Conservation (phyloP, 2,888 invertebrate genomes). For the Andrena bicolor region DNA sequence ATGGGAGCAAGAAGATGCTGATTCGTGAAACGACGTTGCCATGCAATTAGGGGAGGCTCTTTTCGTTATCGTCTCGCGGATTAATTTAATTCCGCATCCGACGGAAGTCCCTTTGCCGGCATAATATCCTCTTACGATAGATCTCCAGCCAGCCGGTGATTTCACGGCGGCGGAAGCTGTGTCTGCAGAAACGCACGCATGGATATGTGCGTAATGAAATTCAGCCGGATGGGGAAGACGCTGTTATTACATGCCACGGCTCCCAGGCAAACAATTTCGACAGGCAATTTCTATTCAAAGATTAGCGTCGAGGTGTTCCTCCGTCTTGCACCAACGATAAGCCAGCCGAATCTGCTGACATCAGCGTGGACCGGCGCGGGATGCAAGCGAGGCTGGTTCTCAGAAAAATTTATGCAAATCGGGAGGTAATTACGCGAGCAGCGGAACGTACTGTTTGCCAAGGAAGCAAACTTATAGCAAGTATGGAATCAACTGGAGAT, state of each 20-base stretch:
- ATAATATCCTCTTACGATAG: slow-evolving; percentile 21
- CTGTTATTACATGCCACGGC: slow-evolving; percentile 49
- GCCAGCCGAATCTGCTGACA: slow-evolving; percentile 36
- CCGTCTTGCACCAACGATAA: slow-evolving; percentile 23
- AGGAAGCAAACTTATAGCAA: neutral
- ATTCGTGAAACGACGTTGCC: neutral
- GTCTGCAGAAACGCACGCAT: slow-evolving; percentile 51
- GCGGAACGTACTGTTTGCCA: neutral
- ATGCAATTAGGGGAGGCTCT: too few species aligned
- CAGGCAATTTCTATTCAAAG: slow-evolving; percentile 57
- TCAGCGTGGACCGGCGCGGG: neutral
- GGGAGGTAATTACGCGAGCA: slow-evolving; percentile 19
- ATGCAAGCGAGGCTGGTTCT: neutral
- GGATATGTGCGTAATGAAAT: slow-evolving; percentile 59
- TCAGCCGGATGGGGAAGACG: slow-evolving; percentile 41
- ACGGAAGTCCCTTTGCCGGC: neutral
- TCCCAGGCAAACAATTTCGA: slow-evolving; percentile 52
- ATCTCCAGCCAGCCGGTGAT: slow-evolving; percentile 28
- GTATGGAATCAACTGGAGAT: too few species aligned
- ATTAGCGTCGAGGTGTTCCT: slow-evolving; percentile 38
- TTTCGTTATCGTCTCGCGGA: neutral
- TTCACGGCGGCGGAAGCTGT: slow-evolving; percentile 27
- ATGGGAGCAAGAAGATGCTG: neutral
- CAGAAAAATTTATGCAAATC: slow-evolving; percentile 29
- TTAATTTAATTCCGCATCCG: slow-evolving; percentile 39